Percentiles rank a stretch among this genome's conserved stretches.
phyloP scores from a whole-genome alignment of 2,113 vertebrate species.

The Dolichotis patagonum region DNA sequence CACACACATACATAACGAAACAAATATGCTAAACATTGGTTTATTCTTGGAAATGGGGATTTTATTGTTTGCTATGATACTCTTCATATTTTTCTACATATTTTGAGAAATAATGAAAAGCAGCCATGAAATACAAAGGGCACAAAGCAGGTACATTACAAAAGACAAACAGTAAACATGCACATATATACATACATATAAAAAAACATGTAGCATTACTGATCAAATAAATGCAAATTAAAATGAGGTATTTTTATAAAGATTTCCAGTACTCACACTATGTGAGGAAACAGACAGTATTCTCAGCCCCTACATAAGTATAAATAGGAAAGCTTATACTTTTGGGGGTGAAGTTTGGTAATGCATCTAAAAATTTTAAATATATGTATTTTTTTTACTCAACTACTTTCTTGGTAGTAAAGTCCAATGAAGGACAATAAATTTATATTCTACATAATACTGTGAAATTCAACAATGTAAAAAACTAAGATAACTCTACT shows the following conservation, averaged over 20 bases:
- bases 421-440: slow-evolving; percentile 31
- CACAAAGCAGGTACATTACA: not conserved
- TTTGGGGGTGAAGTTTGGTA: slow-evolving; percentile 17
- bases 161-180: slow-evolving; percentile 34
- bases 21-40: slow-evolving; percentile 16
- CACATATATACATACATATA: not conserved
- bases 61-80: slow-evolving; percentile 17
- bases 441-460: not conserved
- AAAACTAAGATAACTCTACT: not conserved
- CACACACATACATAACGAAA: not conserved
- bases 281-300: not conserved
- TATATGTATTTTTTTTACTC: slow-evolving; percentile 13
- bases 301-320: not conserved
- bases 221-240: slow-evolving; percentile 56
- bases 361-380: slow-evolving; percentile 54
- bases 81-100: slow-evolving; percentile 19
- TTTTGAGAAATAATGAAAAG: not conserved
- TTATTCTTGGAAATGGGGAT: not conserved
- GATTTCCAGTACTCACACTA: not conserved
- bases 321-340: not conserved
- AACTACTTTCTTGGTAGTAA: slow-evolving; percentile 38
- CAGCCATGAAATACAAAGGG: not conserved
- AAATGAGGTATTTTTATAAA: slow-evolving; percentile 4
- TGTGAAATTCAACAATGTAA: slow-evolving; percentile 26
- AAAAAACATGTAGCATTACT: not conserved